Evolutionary conservation across 2,113 vertebrate genomes (phyloP).

Genomic region (Raphicerus campestris): DNA sequence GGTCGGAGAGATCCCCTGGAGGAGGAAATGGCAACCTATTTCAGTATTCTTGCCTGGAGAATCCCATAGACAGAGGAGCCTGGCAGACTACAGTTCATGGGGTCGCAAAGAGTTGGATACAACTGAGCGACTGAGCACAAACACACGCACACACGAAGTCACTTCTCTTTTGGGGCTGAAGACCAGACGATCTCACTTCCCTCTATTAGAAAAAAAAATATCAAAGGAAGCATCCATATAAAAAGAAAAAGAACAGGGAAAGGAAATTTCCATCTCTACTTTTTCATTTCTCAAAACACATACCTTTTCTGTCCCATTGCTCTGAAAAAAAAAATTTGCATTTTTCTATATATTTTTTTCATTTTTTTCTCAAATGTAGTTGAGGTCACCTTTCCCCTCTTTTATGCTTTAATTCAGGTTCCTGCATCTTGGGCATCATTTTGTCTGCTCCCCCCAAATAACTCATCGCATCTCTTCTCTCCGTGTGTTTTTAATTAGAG

Average conservation of each 20-base stretch:
- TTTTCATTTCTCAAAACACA: neutral
- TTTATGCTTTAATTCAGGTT: neutral
- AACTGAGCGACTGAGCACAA: neutral
- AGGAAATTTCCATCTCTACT: neutral
- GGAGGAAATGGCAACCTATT: neutral
- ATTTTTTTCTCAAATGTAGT: neutral
- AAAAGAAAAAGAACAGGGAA: neutral
- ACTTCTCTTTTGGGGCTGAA: neutral
- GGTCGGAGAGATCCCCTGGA: neutral
- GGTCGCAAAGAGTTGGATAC: neutral
- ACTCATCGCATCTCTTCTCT: constrained; percentile 3
- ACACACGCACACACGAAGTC: neutral
- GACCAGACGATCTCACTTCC: neutral
- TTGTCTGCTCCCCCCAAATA: neutral
- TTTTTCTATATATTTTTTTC: neutral
- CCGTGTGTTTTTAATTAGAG: constrained; percentile 44
- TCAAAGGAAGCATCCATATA: neutral
- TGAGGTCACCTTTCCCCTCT: neutral
- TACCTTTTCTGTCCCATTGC: neutral
- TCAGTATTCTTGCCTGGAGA: neutral
- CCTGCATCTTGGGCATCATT: neutral
- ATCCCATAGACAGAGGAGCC: neutral
- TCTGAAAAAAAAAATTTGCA: neutral
- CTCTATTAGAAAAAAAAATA: neutral
- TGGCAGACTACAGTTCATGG: neutral